Evolutionary conservation across 2,113 vertebrate genomes (phyloP), one percentile per base, ranked within the genome.

Genomic region (Heterotilapia buettikoferi): DNA sequence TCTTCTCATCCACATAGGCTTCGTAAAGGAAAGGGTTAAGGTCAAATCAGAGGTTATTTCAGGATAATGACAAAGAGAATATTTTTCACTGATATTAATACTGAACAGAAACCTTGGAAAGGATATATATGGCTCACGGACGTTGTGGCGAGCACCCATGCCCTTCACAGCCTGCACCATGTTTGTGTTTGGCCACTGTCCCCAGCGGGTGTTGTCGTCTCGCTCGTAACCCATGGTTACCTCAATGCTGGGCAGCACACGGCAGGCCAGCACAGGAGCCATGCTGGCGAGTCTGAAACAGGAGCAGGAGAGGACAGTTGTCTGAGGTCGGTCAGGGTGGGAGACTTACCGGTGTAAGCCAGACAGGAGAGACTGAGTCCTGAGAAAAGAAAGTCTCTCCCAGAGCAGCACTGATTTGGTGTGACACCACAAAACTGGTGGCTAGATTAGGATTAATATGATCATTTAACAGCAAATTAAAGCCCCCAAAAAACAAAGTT

Each of bases 91-190:
- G 7, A 36, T 19, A 78, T 40, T 3, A 18, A 7, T 3, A 1
- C 3, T 12, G 10, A 50, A 81, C 19, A 24, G 4, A 52, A 6
- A 45, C 1, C 16, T 45, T 5, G 59, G 36, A 89, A 96, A 97
- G 96, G 96, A 96, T 96, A 97, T 96, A 24, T 96, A 96, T 81
- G 96, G 94, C 88, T 97, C 95, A 0, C 94, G 92, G 86, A 80
- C 90, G 2, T 86, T 88, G 92, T 96, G 96, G 16, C 92, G 94
- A 3, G 96, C 95, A 1, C 96, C 95, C 95, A 96, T 97, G 93
- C 71, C 92, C 92, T 96, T 97, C 33, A 96, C 92, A 6, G 94
- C 91, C 88, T 96, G 94, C 80, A 96, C 95, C 95, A 96, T 94
- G 93, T 45, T 95, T 31, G 95, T 96, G 80, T 96, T 83, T 5